A percentile compares a stretch with the other conserved stretches of the same genome.
Evolutionary conservation across 2,888 invertebrate genomes (phyloP).

Genomic region (Ophion costatus): DNA sequence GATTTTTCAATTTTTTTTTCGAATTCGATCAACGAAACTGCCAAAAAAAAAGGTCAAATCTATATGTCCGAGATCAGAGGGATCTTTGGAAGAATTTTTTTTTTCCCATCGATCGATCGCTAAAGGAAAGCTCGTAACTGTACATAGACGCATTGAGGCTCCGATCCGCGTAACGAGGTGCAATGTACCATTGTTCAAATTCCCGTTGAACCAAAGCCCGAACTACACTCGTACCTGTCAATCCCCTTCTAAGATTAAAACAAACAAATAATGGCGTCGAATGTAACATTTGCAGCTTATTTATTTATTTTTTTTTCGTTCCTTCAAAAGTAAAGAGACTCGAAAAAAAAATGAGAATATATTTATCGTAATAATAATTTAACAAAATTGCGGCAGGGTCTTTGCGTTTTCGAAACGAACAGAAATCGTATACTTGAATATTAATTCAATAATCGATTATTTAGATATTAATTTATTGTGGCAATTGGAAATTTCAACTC

Average conservation of each 20-base stretch:
- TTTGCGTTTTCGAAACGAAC: neutral
- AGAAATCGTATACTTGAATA: neutral
- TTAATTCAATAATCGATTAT: neutral
- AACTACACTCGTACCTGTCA: slow-evolving; percentile 58
- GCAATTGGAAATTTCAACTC: neutral
- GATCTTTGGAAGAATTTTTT: slow-evolving; percentile 16
- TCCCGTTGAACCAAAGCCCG: slow-evolving; percentile 65
- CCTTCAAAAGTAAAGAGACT: neutral
- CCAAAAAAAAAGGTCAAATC: neutral
- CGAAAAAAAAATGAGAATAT: slow-evolving; percentile 3
- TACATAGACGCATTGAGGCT: slow-evolving; percentile 54
- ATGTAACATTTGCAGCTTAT: neutral
- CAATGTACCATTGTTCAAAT: slow-evolving; percentile 51
- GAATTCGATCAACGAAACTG: neutral
- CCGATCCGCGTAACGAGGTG: neutral
- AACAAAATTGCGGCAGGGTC: slow-evolving; percentile 4
- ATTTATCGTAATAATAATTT: neutral
- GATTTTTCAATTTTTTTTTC: neutral
- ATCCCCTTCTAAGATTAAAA: neutral
- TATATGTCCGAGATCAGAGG: neutral
- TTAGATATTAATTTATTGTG: neutral
- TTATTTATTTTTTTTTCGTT: neutral
- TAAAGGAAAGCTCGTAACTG: slow-evolving; percentile 31
- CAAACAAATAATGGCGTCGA: neutral
- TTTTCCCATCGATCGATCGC: slow-evolving; percentile 16